Base-by-base conservation (phyloP, 2,113 vertebrate species). In the Puntigrus tetrazona region DNA sequence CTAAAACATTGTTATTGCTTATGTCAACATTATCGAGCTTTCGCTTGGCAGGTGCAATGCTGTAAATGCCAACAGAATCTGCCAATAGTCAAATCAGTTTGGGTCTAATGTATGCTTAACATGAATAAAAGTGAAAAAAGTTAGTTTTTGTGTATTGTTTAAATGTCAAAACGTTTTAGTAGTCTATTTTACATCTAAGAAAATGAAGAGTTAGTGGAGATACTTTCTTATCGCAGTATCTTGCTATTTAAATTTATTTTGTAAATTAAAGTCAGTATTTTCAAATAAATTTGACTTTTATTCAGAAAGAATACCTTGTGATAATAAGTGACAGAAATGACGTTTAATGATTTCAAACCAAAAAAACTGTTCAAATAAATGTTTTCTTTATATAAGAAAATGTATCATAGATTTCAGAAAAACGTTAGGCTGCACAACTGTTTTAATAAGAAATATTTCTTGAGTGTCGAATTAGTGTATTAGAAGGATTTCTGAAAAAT, bases 1-100 rank as follows among this genome's bases (percentile, higher is more conserved):
- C 16, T 84, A 52, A 69, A 87, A 81, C 67, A 75, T 43, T 73
- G 38, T 55, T 81, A 45, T 80, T 81, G 63, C 78, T 76, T 70
- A 9, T 70, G 57, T 61, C 55, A 74, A 81, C 77, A 74, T 76
- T 80, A 78, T 73, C 4, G n/a, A 61, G 43, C 52, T n/a, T 61
- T 34, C 14, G 67, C 25, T 73, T 69, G 65, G 22, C 13, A 41
- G 78, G 78, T 80, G 29, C 50, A 86, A 72, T 18, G n/a, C 29
- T 63, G 36, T 9, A n/a, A 55, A 41, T 50, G 79, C 61, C 7
- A 70, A 59, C 20, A 47, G 16, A 34, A 61, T 59, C 50, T 72
- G 3, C 16, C 2, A 1, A 18, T 59, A 22, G 45, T 52, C 43
- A 52, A 34, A 69, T 81, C 63, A 36, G 36, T 14, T 78, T 78